Conservation (phyloP, 2,888 invertebrate genomes). For the Neelides folsomi region DNA sequence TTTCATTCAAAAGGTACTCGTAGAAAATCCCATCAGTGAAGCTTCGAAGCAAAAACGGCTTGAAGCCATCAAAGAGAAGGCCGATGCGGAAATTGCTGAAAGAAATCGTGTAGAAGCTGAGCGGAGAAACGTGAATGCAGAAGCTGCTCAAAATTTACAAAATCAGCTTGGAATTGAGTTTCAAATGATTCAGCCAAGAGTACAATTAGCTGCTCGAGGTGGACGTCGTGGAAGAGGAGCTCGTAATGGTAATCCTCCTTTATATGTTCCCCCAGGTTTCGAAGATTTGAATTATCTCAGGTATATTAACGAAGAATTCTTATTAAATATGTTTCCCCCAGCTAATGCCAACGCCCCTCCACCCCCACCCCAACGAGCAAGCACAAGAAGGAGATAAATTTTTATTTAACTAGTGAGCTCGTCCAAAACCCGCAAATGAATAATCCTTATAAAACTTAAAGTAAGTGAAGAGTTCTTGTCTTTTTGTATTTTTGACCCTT, state of each 20-base stretch:
- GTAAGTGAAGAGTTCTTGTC: too few species aligned
- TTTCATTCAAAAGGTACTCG: constrained; percentile 57
- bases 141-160: neutral
- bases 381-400: too few species aligned
- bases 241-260: neutral
- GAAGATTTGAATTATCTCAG: too few species aligned
- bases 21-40: constrained; percentile 46
- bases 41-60: constrained; percentile 45
- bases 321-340: too few species aligned
- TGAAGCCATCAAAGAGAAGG: constrained; percentile 41
- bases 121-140: neutral
- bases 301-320: too few species aligned
- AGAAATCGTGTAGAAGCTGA: constrained; percentile 12
- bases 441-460: too few species aligned
- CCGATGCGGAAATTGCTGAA: constrained; percentile 5
- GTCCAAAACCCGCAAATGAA: too few species aligned
- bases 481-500: too few species aligned
- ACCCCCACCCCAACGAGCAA: too few species aligned
- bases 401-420: too few species aligned
- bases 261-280: too few species aligned
- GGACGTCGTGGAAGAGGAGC: neutral
- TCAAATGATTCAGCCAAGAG: neutral
- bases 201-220: neutral
- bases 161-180: neutral
- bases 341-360: too few species aligned